phyloP scores from a whole-genome alignment of 1,140 invertebrate genomes.

The Platyura marginata region DNA sequence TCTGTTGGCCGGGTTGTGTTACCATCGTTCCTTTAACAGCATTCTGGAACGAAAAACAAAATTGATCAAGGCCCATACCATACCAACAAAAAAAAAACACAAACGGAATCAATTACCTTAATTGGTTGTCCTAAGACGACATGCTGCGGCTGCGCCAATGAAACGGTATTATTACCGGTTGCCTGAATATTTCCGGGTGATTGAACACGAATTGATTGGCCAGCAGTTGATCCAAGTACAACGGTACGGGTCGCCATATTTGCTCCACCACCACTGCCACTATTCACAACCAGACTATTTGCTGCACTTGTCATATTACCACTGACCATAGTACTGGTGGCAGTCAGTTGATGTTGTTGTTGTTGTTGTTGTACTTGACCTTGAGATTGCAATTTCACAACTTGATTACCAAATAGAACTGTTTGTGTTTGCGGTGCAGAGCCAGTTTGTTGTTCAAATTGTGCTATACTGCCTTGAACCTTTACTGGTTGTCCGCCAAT shows the following conservation, averaged over 20 bases:
- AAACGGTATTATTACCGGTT: background rate
- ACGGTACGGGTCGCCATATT: slow-evolving; percentile 8
- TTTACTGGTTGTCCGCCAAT: slow-evolving; percentile 22
- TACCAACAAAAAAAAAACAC: background rate
- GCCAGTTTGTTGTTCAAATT: background rate
- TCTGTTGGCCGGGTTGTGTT: slow-evolving; percentile 17
- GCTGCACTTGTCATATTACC: background rate
- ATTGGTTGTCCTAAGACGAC: background rate
- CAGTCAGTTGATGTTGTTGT: background rate
- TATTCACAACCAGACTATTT: background rate
- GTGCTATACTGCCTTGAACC: slow-evolving; percentile 10
- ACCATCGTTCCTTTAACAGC: slow-evolving; percentile 1
- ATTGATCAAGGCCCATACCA: background rate
- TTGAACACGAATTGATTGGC: slow-evolving; percentile 15
- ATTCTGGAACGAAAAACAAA: slow-evolving; percentile 5
- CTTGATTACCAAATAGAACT: slow-evolving; percentile 26
- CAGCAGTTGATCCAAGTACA: slow-evolving; percentile 13
- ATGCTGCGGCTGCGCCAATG: background rate
- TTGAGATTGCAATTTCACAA: slow-evolving; percentile 14
- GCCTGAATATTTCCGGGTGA: too few species aligned
- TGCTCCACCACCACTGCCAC: background rate
- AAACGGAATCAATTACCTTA: slow-evolving; percentile 1
- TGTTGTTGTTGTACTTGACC: background rate
- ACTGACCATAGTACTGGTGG: background rate
- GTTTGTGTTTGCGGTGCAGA: slow-evolving; percentile 15